Evolutionary conservation across 2,888 invertebrate species (phyloP), one percentile per base, ranked within the genome.

Genomic region (Ctenicera cuprea): DNA sequence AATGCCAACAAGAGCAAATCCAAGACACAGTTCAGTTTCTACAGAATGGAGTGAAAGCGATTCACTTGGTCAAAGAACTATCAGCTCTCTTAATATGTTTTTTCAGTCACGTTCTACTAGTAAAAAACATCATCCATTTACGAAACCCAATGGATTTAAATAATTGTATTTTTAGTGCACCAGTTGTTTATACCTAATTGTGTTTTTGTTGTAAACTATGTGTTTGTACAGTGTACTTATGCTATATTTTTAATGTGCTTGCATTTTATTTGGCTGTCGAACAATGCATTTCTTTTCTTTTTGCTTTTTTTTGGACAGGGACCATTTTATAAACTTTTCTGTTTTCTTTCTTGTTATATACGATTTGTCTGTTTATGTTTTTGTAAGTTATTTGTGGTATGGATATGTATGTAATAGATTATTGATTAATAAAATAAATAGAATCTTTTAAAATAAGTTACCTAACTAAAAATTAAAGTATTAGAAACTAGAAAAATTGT

Each of bases 61-160:
- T 79, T 91, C 91, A 75, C 87, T 95, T 63, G 94, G 94, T 41
- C 93, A 94, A 82, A 91, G 90, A 80, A 93, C 95, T 8, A 94
- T 95, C 89, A 94, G 93, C 79, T 94, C 95, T 69, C 89, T 95
- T 52, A 94, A 95, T 79, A 93, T 93, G 69, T 95, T 94, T 88
- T 95, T 94, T 85, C 93, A 94, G 77, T 87, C 89, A 52, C 83
- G 87, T 54, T 82, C 86, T 18, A 83, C 84, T 12, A 84, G 81
- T 69, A 87, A 87, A 75, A 87, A 87, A 79, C 82, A 84, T 30
- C 84, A 84, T 22, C 82, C 81, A 18, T 87, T 86, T 80, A 82
- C 84, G 78, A 64, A 83, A 78, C 80, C 81, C 54, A 81, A 79
- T 72, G 69, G 68, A 20, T 45, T 65, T 52, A 72, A 75, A 52